A percentile compares a stretch with the other conserved stretches of the same genome.
Evolutionary conservation across 2,113 vertebrate species (phyloP).

Genomic region (Seriola dumerili): DNA sequence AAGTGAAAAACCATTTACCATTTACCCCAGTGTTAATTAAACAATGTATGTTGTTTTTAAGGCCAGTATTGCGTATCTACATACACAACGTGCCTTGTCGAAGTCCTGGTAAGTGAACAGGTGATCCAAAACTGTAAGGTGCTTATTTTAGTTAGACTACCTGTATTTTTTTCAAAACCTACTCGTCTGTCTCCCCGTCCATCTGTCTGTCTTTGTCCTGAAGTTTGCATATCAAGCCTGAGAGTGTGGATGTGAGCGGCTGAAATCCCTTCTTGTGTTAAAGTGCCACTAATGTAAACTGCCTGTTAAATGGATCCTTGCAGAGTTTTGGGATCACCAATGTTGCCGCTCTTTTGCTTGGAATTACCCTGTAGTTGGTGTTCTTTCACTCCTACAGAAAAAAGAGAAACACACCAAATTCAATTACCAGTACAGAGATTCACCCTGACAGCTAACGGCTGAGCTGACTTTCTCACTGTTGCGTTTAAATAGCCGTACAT

Average conservation of each 20-base stretch:
- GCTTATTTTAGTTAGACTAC: not conserved
- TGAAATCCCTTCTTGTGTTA: constrained; percentile 67
- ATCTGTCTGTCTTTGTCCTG: constrained; percentile 17
- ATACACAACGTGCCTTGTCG: not conserved
- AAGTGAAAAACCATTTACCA: not conserved
- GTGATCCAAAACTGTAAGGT: constrained; percentile 2
- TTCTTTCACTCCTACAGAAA: constrained; percentile 61
- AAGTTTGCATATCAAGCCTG: constrained; percentile 53
- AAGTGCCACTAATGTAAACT: constrained; percentile 81
- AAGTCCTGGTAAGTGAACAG: not conserved
- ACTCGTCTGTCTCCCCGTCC: constrained; percentile 25
- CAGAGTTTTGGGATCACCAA: constrained; percentile 78
- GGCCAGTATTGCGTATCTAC: not conserved
- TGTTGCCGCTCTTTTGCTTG: constrained; percentile 74
- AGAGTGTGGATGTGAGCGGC: constrained; percentile 44
- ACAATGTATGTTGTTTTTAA: not conserved
- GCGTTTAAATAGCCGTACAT: not conserved
- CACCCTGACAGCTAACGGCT: not conserved
- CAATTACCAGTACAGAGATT: not conserved
- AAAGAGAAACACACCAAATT: constrained; percentile 71
- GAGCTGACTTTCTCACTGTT: constrained; percentile 29
- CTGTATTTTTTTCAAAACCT: not conserved
- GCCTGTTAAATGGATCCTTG: constrained; percentile 75
- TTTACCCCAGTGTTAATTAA: not conserved
- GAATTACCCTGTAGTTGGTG: constrained; percentile 70